A percentile compares a stretch with the other conserved stretches of the same genome.
Evolutionary conservation across 2,113 vertebrate species (phyloP).

Genomic region (Peromyscus californicus): DNA sequence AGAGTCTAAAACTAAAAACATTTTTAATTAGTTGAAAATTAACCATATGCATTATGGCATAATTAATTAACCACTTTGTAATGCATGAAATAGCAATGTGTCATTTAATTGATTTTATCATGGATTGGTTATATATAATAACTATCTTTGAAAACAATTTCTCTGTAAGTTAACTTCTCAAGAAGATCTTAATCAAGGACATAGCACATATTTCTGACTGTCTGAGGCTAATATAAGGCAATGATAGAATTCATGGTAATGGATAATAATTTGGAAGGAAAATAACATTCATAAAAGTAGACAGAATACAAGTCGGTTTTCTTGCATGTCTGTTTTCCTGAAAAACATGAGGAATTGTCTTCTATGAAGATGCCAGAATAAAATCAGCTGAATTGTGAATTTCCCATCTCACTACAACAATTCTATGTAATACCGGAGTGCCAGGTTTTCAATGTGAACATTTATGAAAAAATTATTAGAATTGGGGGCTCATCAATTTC

Average conservation of each 20-base stretch:
- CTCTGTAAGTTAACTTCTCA: neutral
- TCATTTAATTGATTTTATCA: neutral
- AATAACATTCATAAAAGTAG: neutral
- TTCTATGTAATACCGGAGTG: neutral
- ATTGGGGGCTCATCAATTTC: neutral
- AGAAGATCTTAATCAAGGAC: neutral
- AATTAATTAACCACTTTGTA: conserved; percentile 34
- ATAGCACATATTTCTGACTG: neutral
- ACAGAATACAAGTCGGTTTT: neutral
- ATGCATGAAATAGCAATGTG: neutral
- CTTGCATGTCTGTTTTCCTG: conserved; percentile 9
- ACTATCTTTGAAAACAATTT: conserved; percentile 56
- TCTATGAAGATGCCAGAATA: neutral
- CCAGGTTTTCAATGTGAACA: neutral
- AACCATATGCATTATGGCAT: neutral
- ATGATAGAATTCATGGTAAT: conserved; percentile 41
- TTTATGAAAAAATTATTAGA: neutral
- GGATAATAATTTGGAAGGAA: neutral
- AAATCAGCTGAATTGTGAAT: conserved; percentile 32
- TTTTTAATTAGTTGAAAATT: conserved; percentile 23
- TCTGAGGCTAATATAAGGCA: conserved; percentile 20
- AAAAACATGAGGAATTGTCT: neutral
- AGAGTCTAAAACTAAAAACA: neutral
- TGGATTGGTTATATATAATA: conserved; percentile 3
- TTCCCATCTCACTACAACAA: neutral